Evolutionary conservation across 2,113 vertebrate species (phyloP).

Genomic region (Microcebus murinus): DNA sequence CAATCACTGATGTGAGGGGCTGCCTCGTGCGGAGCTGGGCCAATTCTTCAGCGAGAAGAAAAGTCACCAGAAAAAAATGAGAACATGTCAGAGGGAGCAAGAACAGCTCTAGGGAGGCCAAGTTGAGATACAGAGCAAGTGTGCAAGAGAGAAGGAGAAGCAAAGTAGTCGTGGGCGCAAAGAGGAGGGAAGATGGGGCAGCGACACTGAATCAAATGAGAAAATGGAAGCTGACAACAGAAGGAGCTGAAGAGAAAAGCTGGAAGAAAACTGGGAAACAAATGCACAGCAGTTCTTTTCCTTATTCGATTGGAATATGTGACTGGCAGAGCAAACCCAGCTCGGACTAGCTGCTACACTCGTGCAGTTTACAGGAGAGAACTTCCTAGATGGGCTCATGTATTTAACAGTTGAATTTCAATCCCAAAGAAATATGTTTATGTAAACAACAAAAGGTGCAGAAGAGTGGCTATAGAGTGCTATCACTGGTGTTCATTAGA

Average conservation of each 20-base stretch:
- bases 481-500: neutral
- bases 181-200: neutral
- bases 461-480: neutral
- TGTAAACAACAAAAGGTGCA: neutral
- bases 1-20: conserved; percentile 26
- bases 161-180: neutral
- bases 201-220: neutral
- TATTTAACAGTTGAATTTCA: neutral
- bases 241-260: neutral
- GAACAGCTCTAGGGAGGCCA: neutral
- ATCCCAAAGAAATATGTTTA: neutral
- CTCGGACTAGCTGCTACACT: rapidly evolving
- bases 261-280: neutral
- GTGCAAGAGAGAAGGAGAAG: neutral
- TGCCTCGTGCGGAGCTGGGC: neutral
- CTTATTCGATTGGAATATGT: neutral
- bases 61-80: conserved; percentile 34
- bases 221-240: neutral
- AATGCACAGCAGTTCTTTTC: neutral
- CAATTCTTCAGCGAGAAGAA: conserved; percentile 37
- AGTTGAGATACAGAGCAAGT: neutral
- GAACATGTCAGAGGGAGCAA: neutral
- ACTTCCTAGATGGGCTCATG: neutral
- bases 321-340: neutral
- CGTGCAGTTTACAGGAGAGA: neutral